Conservation (phyloP, 2,888 invertebrate genomes). For the Pinctada fucata region DNA sequence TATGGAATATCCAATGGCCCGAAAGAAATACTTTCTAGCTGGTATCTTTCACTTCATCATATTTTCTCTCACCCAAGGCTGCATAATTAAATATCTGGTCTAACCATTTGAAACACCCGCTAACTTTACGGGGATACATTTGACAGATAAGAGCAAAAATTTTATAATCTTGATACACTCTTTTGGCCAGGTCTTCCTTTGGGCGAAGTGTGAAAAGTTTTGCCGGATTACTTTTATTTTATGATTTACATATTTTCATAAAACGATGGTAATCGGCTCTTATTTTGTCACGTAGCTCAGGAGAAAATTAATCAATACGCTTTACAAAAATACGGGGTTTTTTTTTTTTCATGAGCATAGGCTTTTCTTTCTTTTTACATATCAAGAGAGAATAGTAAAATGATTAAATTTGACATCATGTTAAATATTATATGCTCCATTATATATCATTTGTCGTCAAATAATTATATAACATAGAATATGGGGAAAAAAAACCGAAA, state of each 20-base stretch:
- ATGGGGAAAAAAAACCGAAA: too few relatives aligned
- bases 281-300: too few relatives aligned
- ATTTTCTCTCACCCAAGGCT: neutral
- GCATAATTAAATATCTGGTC: conserved; percentile 28
- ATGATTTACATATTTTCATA: neutral
- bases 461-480: too few relatives aligned
- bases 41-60: neutral
- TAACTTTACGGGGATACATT: conserved; percentile 13
- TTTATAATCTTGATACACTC: neutral
- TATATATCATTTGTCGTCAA: too few relatives aligned
- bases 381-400: too few relatives aligned
- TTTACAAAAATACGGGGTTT: too few relatives aligned
- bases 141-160: conserved; percentile 20
- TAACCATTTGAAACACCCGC: conserved; percentile 16
- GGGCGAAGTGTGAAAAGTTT: neutral
- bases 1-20: neutral
- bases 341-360: too few relatives aligned
- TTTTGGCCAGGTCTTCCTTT: neutral
- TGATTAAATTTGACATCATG: too few relatives aligned
- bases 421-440: too few relatives aligned
- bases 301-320: too few relatives aligned
- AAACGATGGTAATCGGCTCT: neutral
- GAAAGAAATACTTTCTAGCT: neutral
- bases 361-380: too few relatives aligned
- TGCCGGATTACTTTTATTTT: neutral